Percentiles rank a stretch among this genome's conserved stretches.
These are phyloP conservation scores for Pollenia griseotomentosa DNA, from an alignment of 2,888 invertebrate genomes.

Conservation along the genomic window DNA sequence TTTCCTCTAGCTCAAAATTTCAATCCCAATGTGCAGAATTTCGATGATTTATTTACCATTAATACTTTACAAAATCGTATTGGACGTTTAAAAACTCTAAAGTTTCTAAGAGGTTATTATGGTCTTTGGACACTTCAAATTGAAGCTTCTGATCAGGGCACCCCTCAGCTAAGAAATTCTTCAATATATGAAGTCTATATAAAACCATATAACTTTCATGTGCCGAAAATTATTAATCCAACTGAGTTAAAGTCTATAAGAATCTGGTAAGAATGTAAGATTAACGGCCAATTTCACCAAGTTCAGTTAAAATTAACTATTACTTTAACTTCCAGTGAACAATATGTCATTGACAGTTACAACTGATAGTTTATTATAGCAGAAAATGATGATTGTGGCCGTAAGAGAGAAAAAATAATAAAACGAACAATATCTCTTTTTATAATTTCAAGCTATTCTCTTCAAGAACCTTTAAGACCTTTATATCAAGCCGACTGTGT, in stretches of 20 bases:
- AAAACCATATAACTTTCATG: slow-evolving; percentile 86
- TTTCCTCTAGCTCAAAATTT: slow-evolving; percentile 74
- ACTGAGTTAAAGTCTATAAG: slow-evolving; percentile 75
- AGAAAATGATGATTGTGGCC: no score
- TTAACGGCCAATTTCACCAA: no score
- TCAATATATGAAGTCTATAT: slow-evolving; percentile 85
- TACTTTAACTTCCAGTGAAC: no score
- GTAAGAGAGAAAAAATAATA: no score
- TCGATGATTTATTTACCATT: slow-evolving; percentile 80
- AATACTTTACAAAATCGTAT: slow-evolving; percentile 80
- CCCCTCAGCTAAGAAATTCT: slow-evolving; percentile 80
- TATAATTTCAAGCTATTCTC: slow-evolving; percentile 65
- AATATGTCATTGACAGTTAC: no score
- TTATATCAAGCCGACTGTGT: slow-evolving; percentile 80
- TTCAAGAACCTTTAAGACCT: slow-evolving; percentile 74
- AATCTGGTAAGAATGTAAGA: slow-evolving; percentile 69
- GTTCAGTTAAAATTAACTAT: no score
- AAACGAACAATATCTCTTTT: no score
- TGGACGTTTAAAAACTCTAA: slow-evolving; percentile 84
- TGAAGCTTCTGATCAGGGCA: slow-evolving; percentile 86
- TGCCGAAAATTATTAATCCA: slow-evolving; percentile 86
- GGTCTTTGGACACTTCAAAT: slow-evolving; percentile 86
- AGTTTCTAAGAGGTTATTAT: slow-evolving; percentile 85
- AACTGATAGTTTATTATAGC: no score
- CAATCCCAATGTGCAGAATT: slow-evolving; percentile 76